Conservation (phyloP, 2,113 vertebrate genomes). For the Mustelus asterias region DNA sequence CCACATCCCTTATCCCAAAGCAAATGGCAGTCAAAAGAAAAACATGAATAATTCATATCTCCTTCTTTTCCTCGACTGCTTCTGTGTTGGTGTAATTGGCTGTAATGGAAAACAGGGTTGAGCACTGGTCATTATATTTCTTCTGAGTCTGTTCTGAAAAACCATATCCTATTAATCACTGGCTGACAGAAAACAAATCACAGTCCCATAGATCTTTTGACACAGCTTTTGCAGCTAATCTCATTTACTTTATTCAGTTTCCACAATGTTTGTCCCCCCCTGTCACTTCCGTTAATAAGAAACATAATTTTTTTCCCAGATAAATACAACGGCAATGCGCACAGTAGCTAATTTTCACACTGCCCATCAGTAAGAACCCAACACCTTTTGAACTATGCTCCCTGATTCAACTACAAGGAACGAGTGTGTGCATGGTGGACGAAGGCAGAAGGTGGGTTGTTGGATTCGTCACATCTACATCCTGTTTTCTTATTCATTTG, state of each 20-base stretch:
- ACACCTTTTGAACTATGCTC: not conserved
- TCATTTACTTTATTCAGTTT: not conserved
- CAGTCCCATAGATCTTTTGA: not conserved
- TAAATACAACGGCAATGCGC: not conserved
- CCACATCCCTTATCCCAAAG: constrained; percentile 9
- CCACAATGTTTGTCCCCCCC: not conserved
- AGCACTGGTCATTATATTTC: constrained; percentile 17
- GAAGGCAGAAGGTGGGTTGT: too few species aligned
- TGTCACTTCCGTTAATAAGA: constrained; percentile 1
- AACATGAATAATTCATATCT: not conserved
- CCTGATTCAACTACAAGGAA: not conserved
- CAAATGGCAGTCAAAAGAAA: not conserved
- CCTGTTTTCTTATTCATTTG: not conserved
- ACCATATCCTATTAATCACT: constrained; percentile 7
- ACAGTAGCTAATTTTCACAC: not conserved
- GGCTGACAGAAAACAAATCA: not conserved
- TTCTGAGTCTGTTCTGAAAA: not conserved
- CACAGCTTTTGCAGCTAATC: not conserved
- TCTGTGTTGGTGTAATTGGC: not conserved
- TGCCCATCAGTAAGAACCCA: not conserved
- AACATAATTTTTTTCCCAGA: not conserved
- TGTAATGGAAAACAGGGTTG: not conserved
- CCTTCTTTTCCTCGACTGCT: not conserved
- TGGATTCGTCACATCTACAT: not conserved
- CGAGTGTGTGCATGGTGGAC: not conserved